These are phyloP conservation scores for Mamestra brassicae DNA, from an alignment of 2,888 invertebrate species.

Conservation along the genomic window DNA sequence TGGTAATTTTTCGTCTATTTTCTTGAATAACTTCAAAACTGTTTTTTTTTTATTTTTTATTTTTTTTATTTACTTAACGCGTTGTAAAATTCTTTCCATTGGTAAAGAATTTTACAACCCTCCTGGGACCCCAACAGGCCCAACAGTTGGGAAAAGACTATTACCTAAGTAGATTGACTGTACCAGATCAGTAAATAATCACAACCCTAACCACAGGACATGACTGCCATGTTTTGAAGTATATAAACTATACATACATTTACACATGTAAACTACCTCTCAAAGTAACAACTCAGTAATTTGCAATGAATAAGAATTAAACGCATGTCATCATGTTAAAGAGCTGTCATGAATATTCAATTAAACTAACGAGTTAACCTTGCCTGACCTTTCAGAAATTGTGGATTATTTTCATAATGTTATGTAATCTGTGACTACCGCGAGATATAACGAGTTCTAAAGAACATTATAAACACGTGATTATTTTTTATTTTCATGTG, in stretches of 20 bases:
- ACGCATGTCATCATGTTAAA: slow-evolving; percentile 16
- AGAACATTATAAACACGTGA: neutral
- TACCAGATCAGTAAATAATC: neutral
- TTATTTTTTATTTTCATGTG: slow-evolving; percentile 2
- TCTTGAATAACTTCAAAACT: no score
- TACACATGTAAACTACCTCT: neutral
- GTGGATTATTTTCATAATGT: slow-evolving; percentile 21
- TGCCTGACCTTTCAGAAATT: slow-evolving; percentile 33
- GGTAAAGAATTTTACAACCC: no score
- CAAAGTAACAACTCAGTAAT: slow-evolving; percentile 24
- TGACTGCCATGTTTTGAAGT: neutral
- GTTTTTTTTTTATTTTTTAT: no score
- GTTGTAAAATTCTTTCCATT: no score
- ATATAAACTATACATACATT: neutral
- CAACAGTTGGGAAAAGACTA: no score
- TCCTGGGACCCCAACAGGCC: no score
- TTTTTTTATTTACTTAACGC: no score
- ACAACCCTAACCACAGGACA: neutral
- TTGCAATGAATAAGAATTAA: slow-evolving; percentile 25
- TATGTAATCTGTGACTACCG: slow-evolving; percentile 26
- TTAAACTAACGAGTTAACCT: slow-evolving; percentile 24
- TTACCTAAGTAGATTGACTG: no score
- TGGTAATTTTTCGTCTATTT: no score
- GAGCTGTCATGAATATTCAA: slow-evolving; percentile 45
- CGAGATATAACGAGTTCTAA: neutral